These are phyloP conservation scores for Gerris buenoi DNA, from an alignment of 1,140 invertebrate genomes.

Conservation along the genomic window DNA sequence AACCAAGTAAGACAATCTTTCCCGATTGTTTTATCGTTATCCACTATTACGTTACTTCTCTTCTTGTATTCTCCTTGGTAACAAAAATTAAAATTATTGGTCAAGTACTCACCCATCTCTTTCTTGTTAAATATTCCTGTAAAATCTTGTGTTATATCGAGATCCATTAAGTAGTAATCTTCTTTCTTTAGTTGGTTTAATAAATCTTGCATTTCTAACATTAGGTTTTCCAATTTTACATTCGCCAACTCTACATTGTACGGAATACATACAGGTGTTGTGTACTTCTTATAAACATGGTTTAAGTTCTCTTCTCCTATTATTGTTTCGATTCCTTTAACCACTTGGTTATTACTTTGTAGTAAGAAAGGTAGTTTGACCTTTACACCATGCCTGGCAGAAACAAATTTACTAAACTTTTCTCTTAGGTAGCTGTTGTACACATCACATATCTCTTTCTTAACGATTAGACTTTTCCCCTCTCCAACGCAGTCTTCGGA, in stretches of 20 bases:
- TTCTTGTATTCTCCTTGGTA: not conserved
- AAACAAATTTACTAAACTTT: not conserved
- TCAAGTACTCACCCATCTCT: not conserved
- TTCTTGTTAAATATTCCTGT: not conserved
- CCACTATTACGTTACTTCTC: not conserved
- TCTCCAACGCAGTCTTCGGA: not conserved
- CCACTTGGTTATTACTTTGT: too few relatives aligned
- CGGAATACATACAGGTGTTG: too few relatives aligned
- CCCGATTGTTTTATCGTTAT: not conserved
- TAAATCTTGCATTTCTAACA: too few relatives aligned
- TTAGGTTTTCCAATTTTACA: too few relatives aligned
- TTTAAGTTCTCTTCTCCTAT: too few relatives aligned
- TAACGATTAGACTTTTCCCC: not conserved
- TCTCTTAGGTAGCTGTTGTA: not conserved
- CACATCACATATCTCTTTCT: not conserved
- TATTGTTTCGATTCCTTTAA: too few relatives aligned
- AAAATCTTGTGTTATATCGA: too few relatives aligned
- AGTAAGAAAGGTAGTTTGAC: too few relatives aligned
- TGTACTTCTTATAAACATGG: too few relatives aligned
- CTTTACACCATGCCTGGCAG: not conserved
- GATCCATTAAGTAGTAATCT: too few relatives aligned
- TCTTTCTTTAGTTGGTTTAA: too few relatives aligned
- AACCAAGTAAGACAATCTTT: not conserved
- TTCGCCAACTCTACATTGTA: too few relatives aligned
- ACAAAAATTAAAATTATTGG: not conserved